Base-by-base conservation (phyloP, 2,888 invertebrate species). In the Aleiodes alternator region DNA sequence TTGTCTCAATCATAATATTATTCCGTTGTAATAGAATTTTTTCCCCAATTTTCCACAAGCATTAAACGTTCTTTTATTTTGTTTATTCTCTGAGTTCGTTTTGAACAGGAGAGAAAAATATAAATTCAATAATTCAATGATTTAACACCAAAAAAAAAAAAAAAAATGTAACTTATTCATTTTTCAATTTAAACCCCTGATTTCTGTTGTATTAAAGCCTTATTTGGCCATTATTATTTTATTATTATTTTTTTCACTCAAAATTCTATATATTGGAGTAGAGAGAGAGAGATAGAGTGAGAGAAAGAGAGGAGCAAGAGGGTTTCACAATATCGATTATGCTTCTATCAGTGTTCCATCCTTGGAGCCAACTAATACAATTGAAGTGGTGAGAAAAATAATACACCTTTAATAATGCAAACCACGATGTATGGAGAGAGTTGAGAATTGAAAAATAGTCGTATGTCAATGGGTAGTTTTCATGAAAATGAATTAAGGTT, bases 1-100 rank as follows among this genome's bases (percentile, higher is more conserved):
- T 90, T 90, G 91, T 91, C 84, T 90, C 90, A 90, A 90, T 91
- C 92, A 92, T 92, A 87, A 86, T 89, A 88, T 84, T 80, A 79
- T 79, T 78, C 73, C 75, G 78, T 55, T 34, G 34, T 23, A 23
- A 23, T 71, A 68, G 74, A 38, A 43, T 43, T 61, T 61, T 38
- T 23, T 23, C 23, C 16, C 9, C 4, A 43, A 43, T 9, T 61
- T 16, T 34, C 9, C 38, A 43, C 38, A 43, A 38, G 61, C 61
- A 64, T 64, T 64, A 34, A 23, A 64, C 64, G 43, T 64, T 55
- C 34, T 34, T 59, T 23, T 14, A 16, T 9, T 71, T 71, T n/a
- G 61, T 50, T 56, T 66, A 64, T 51, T 74, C 71, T 75, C 76
- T 76, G 38, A 48, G 14, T 66, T 9, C 14, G 34, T 51, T 34